Evolutionary conservation across 2,113 vertebrate species (phyloP).

Genomic region (Anser brachyrhynchus): DNA sequence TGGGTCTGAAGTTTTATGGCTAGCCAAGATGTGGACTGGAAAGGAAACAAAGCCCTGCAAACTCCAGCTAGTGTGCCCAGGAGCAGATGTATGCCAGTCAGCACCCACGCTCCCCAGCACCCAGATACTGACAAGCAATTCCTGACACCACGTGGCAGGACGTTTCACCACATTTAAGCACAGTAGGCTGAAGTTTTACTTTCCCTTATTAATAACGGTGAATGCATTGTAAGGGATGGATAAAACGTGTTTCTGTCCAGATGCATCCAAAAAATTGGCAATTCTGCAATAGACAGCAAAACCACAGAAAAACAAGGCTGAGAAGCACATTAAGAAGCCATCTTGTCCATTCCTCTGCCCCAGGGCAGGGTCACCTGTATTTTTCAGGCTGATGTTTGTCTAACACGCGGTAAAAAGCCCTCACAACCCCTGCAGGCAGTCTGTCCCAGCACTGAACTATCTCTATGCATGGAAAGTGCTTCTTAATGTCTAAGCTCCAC

Average conservation of each 20-base stretch:
- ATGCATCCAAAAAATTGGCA: not conserved
- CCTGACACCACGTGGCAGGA: not conserved
- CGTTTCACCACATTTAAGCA: not conserved
- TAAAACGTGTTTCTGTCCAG: not conserved
- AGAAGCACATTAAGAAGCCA: not conserved
- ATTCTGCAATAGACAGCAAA: not conserved
- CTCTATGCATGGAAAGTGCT: not conserved
- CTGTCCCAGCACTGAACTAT: not conserved
- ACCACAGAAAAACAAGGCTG: not conserved
- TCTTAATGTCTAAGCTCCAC: not conserved
- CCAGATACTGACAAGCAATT: not conserved
- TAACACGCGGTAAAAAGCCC: not conserved
- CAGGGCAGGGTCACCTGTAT: not conserved
- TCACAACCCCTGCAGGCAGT: not conserved
- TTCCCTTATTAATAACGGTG: not conserved
- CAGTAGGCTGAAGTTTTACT: not conserved
- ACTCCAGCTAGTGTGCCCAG: accelerated
- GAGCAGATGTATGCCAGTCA: accelerated
- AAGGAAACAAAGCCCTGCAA: not conserved
- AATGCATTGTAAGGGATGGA: not conserved
- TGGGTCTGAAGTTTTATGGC: not conserved
- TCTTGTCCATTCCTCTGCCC: not conserved
- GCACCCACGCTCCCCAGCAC: not conserved
- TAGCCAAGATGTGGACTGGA: not conserved
- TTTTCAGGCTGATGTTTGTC: not conserved